phyloP scores from a whole-genome alignment of 2,888 invertebrate genomes.

The Cheilosia urbana region DNA sequence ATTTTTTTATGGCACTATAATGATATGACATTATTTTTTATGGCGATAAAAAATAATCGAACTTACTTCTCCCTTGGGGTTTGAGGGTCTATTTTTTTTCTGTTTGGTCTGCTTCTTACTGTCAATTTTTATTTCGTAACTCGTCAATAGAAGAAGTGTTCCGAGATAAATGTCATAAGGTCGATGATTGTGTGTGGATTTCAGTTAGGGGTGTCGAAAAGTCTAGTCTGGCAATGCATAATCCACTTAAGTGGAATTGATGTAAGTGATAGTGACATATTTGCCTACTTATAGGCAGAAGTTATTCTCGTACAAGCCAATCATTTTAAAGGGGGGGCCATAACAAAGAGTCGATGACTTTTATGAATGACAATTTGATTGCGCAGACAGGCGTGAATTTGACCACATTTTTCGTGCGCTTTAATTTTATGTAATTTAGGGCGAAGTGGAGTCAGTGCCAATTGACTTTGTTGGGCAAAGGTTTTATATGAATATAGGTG shows the following conservation, averaged over 20 bases:
- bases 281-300: constrained; percentile 75
- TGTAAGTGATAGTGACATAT: constrained; percentile 82
- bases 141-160: constrained; percentile 43
- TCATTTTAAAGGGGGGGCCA: background rate
- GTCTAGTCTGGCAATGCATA: constrained; percentile 58
- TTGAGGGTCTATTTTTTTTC: constrained; percentile 29
- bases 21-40: constrained; percentile 73
- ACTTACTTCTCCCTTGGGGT: constrained; percentile 57
- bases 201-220: constrained; percentile 25
- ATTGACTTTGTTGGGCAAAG: too few relatives aligned
- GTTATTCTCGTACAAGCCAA: constrained; percentile 1
- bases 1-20: constrained; percentile 74
- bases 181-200: constrained; percentile 15
- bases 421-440: background rate
- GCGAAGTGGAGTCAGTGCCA: too few relatives aligned
- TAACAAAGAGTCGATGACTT: constrained; percentile 50
- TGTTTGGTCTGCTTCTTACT: constrained; percentile 30
- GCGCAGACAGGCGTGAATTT: background rate
- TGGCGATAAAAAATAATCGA: constrained; percentile 74
- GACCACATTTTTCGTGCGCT: background rate
- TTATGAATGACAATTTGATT: constrained; percentile 67
- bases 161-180: constrained; percentile 49
- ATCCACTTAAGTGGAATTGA: constrained; percentile 77
- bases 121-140: constrained; percentile 70
- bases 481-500: too few relatives aligned